A percentile compares a stretch with the other conserved stretches of the same genome.
These are phyloP conservation scores for Xiphias gladius DNA, from an alignment of 2,113 vertebrate species.

Conservation along the genomic window DNA sequence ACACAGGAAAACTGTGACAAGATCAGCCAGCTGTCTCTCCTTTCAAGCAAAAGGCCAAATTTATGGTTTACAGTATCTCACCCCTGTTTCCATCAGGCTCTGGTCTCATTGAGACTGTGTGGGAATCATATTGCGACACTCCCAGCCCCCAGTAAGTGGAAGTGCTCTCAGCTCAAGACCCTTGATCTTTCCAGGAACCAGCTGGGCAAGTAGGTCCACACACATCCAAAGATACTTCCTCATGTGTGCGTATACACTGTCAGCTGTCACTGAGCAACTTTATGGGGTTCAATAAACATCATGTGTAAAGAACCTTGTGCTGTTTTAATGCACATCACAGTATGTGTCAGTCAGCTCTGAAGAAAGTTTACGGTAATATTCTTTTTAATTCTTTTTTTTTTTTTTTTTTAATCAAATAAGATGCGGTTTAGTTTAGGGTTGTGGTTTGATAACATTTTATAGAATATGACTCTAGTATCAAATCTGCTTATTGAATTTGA, in stretches of 20 bases:
- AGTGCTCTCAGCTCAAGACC: constrained; percentile 89
- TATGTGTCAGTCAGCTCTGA: too few species aligned
- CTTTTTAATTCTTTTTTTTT: too few species aligned
- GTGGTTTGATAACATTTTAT: background rate
- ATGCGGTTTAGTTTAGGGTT: too few species aligned
- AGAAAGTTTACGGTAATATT: too few species aligned
- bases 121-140: constrained; percentile 90
- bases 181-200: constrained; percentile 97
- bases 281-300: background rate
- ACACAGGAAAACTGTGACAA: background rate
- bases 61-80: constrained; percentile 21
- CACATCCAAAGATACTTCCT: background rate
- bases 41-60: constrained; percentile 11
- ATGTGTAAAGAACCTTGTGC: background rate
- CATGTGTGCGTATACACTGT: background rate
- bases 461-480: background rate
- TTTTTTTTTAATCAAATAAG: too few species aligned
- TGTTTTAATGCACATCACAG: background rate
- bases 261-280: background rate
- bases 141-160: constrained; percentile 90
- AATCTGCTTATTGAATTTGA: too few species aligned
- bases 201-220: constrained; percentile 91
- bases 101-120: constrained; percentile 89
- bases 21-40: background rate
- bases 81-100: constrained; percentile 77